These are phyloP conservation scores for Pongo pygmaeus DNA, from an alignment of 2,113 vertebrate species.

Conservation along the genomic window DNA sequence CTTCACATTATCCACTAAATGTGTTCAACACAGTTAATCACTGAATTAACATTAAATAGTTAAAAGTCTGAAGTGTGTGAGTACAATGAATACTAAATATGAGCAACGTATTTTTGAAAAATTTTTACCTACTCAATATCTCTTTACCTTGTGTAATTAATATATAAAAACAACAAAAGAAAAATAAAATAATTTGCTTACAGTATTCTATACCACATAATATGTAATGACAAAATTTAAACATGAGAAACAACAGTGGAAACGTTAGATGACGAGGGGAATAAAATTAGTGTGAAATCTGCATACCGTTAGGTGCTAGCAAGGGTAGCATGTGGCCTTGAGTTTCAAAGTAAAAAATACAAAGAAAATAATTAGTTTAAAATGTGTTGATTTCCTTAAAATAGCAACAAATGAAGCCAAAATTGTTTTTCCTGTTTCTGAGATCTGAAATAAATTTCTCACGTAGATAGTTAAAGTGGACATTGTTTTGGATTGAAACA, in stretches of 20 bases:
- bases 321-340: neutral
- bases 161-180: neutral
- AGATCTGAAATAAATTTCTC: neutral
- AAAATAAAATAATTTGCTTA: neutral
- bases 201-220: neutral
- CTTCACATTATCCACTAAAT: neutral
- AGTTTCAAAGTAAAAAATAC: neutral
- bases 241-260: neutral
- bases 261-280: neutral
- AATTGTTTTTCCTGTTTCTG: neutral
- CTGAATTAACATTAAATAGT: neutral
- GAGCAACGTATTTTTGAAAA: neutral
- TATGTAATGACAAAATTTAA: neutral
- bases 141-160: neutral
- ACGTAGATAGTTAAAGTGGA: neutral
- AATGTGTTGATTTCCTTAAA: neutral
- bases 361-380: neutral
- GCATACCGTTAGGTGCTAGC: neutral
- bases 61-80: neutral
- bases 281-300: neutral
- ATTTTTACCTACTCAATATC: neutral
- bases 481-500: constrained; percentile 11
- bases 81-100: neutral
- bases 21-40: neutral
- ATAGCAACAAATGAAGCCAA: neutral